phyloP scores from a whole-genome alignment of 2,797 vertebrate species.

The Molossus molossus region DNA sequence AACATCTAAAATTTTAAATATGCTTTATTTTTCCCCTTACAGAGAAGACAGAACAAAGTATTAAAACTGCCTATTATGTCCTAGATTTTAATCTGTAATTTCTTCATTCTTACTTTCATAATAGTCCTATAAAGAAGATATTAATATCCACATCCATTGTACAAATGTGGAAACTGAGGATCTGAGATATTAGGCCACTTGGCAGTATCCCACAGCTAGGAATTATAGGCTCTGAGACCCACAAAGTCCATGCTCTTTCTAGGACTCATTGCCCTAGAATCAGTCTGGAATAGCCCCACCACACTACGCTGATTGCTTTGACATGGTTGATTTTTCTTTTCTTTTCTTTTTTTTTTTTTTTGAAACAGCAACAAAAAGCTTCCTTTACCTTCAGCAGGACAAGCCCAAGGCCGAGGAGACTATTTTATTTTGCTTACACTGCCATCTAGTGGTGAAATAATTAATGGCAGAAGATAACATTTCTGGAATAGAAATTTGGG shows the following conservation, averaged over 20 bases:
- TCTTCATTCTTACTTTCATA: not conserved
- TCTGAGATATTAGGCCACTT: not conserved
- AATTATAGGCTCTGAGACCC: not conserved
- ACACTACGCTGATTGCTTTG: not conserved
- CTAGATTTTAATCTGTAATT: not conserved
- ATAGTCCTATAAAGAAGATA: not conserved
- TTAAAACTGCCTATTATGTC: not conserved
- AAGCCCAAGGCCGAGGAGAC: not conserved
- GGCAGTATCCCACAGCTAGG: not conserved
- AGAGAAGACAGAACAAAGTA: not conserved
- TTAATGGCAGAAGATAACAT: not conserved
- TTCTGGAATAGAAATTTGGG: not conserved
- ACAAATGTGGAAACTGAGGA: not conserved
- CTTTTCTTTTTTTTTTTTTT: not conserved
- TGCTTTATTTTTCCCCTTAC: not conserved
- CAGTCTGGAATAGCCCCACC: not conserved
- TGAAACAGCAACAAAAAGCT: not conserved
- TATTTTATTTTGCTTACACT: conserved; percentile 57
- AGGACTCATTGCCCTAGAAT: not conserved
- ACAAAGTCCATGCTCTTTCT: not conserved
- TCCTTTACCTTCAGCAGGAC: not conserved
- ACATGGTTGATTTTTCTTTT: not conserved
- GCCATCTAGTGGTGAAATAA: conserved; percentile 71
- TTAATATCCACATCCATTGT: not conserved
- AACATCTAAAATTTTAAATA: not conserved